These are phyloP conservation scores for Agapostemon virescens DNA, from an alignment of 2,888 invertebrate species.

Conservation along the genomic window DNA sequence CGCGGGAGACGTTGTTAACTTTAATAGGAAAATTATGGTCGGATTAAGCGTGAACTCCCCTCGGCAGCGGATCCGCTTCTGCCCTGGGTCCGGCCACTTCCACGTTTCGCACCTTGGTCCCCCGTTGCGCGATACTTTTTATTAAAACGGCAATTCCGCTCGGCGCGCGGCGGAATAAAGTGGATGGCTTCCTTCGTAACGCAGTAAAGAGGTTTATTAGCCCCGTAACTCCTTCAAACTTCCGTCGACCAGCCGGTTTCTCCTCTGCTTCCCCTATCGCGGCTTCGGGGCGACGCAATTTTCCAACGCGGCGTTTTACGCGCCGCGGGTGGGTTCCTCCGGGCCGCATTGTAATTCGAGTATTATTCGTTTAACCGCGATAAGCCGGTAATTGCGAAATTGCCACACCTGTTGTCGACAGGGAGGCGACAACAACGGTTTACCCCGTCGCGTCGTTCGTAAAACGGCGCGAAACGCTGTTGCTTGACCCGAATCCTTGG, in stretches of 20 bases:
- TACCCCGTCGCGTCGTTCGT: not conserved
- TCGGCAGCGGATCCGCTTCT: not conserved
- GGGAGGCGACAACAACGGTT: not conserved
- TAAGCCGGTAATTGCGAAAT: slow-evolving; percentile 26
- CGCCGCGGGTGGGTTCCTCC: not conserved
- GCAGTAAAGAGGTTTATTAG: slow-evolving; percentile 62
- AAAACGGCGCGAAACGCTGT: not conserved
- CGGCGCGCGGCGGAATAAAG: slow-evolving; percentile 51
- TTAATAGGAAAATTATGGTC: slow-evolving; percentile 59
- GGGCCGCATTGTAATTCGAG: slow-evolving; percentile 38
- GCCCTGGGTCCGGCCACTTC: slow-evolving; percentile 10
- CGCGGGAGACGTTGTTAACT: slow-evolving; percentile 55
- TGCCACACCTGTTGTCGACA: slow-evolving; percentile 30
- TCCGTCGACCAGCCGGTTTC: slow-evolving; percentile 21
- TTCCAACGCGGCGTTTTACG: slow-evolving; percentile 15
- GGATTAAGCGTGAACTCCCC: slow-evolving; percentile 44
- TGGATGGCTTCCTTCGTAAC: slow-evolving; percentile 51
- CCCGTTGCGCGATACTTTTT: slow-evolving; percentile 49
- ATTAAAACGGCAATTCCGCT: slow-evolving; percentile 56
- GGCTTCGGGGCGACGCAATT: not conserved
- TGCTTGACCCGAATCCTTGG: slow-evolving; percentile 3
- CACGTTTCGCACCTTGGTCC: slow-evolving; percentile 38
- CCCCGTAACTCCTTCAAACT: slow-evolving; percentile 46
- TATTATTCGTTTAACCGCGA: slow-evolving; percentile 38
- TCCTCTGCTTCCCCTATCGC: slow-evolving; percentile 8